Percentiles rank a stretch among this genome's conserved stretches.
Evolutionary conservation across 2,113 vertebrate genomes (phyloP).

Genomic region (Actenoides hombroni): DNA sequence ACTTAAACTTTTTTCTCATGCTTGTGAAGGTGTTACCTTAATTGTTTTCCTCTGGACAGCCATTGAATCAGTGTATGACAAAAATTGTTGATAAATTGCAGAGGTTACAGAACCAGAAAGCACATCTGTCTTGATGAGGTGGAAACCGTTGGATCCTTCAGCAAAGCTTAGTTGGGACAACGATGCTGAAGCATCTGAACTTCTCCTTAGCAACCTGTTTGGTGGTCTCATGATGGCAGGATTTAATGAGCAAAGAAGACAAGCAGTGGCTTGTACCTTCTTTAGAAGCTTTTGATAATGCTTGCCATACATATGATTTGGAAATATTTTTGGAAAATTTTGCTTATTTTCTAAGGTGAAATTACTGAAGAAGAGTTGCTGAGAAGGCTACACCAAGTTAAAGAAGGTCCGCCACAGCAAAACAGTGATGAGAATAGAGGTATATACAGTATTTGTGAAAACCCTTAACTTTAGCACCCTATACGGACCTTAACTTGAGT

Average conservation of each 20-base stretch:
- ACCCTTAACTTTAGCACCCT: constrained; percentile 60
- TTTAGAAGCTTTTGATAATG: constrained; percentile 43
- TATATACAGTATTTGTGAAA: constrained; percentile 72
- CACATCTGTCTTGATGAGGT: background rate
- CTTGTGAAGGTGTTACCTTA: background rate
- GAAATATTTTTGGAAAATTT: constrained; percentile 68
- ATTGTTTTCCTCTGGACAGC: background rate
- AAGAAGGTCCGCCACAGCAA: constrained; percentile 88
- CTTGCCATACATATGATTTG: constrained; percentile 62
- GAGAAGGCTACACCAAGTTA: constrained; percentile 93
- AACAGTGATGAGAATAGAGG: constrained; percentile 85
- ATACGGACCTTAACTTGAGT: constrained; percentile 63
- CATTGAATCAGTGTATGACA: background rate
- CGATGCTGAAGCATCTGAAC: background rate
- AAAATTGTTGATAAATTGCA: background rate
- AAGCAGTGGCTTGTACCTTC: constrained; percentile 43
- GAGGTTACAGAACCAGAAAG: background rate
- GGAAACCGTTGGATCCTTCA: background rate
- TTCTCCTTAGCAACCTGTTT: background rate
- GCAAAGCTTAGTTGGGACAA: background rate
- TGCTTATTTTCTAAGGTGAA: constrained; percentile 85
- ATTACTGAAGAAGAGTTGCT: constrained; percentile 95
- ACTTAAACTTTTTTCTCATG: background rate
- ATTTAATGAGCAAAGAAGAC: background rate
- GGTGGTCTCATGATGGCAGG: constrained; percentile 8